A percentile compares a stretch with the other conserved stretches of the same genome.
These are phyloP conservation scores for Acromyrmex heyeri DNA, from an alignment of 1,140 invertebrate genomes.

Conservation along the genomic window DNA sequence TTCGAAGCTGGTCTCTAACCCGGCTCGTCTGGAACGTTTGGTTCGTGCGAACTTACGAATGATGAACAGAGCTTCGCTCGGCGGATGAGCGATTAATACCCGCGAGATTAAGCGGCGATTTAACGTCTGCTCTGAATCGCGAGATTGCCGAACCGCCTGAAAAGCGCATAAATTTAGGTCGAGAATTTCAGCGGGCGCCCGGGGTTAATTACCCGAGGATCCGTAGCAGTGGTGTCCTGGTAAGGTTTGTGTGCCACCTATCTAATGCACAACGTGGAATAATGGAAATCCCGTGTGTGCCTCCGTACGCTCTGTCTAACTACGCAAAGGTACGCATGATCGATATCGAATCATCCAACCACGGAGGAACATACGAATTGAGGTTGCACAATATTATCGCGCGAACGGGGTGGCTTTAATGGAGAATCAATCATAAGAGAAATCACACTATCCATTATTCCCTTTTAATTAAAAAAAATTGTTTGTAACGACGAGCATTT, in stretches of 20 bases:
- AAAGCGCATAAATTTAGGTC: slow-evolving; percentile 50
- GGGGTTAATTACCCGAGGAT: slow-evolving; percentile 68
- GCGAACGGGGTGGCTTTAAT: not conserved
- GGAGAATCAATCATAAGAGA: not conserved
- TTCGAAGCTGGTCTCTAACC: not conserved
- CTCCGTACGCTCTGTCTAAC: slow-evolving; percentile 1
- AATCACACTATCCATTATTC: not conserved
- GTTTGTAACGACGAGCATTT: not conserved
- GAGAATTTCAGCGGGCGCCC: slow-evolving; percentile 38
- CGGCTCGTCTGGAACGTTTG: not conserved
- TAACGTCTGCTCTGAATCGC: slow-evolving; percentile 53
- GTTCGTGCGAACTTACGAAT: slow-evolving; percentile 20
- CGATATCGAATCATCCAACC: slow-evolving; percentile 32
- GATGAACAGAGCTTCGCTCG: slow-evolving; percentile 30
- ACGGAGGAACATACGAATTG: not conserved
- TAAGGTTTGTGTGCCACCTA: not conserved
- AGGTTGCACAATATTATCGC: not conserved
- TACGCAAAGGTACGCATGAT: slow-evolving; percentile 38
- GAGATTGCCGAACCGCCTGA: slow-evolving; percentile 42
- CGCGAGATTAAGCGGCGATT: slow-evolving; percentile 51
- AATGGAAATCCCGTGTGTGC: slow-evolving; percentile 65
- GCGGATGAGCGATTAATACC: slow-evolving; percentile 49
- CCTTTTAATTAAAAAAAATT: not conserved
- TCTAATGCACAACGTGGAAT: slow-evolving; percentile 57
- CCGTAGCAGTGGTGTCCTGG: slow-evolving; percentile 3